Conservation (phyloP, 2,113 vertebrate species). For the Actenoides hombroni region DNA sequence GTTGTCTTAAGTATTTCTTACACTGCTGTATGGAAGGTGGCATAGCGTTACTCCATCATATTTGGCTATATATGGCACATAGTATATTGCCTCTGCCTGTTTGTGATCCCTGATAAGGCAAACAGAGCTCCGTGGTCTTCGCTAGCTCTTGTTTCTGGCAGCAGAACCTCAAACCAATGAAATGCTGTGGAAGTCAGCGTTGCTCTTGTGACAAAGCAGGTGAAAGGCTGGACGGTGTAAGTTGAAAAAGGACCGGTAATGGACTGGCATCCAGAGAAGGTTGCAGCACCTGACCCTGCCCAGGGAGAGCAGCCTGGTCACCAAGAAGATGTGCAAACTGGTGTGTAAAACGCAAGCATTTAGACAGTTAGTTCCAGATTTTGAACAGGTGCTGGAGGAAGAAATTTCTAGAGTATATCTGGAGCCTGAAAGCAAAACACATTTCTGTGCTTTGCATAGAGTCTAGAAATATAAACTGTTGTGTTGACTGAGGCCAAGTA, state of each 20-base stretch:
- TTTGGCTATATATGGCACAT: not conserved
- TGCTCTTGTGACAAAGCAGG: not conserved
- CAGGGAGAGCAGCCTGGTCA: not conserved
- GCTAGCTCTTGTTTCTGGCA: not conserved
- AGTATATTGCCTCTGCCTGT: not conserved
- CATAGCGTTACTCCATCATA: not conserved
- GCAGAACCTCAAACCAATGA: not conserved
- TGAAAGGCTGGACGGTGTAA: not conserved
- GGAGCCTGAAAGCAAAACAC: not conserved
- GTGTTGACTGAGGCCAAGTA: not conserved
- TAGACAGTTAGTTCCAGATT: not conserved
- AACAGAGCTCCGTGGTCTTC: not conserved
- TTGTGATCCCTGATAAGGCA: not conserved
- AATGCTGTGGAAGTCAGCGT: not conserved
- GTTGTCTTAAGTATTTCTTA: not conserved
- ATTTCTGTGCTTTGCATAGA: not conserved
- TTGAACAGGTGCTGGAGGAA: not conserved
- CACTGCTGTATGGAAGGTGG: not conserved
- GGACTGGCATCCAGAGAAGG: not conserved
- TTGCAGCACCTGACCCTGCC: not conserved
- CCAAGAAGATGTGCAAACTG: not conserved
- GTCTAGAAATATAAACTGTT: not conserved
- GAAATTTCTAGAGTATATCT: not conserved
- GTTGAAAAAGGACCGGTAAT: not conserved
- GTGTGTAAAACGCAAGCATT: not conserved